Evolutionary conservation across 92 coral and sea anemone genomes (phyloP).

Genomic region (Virgularia gustaviana): DNA sequence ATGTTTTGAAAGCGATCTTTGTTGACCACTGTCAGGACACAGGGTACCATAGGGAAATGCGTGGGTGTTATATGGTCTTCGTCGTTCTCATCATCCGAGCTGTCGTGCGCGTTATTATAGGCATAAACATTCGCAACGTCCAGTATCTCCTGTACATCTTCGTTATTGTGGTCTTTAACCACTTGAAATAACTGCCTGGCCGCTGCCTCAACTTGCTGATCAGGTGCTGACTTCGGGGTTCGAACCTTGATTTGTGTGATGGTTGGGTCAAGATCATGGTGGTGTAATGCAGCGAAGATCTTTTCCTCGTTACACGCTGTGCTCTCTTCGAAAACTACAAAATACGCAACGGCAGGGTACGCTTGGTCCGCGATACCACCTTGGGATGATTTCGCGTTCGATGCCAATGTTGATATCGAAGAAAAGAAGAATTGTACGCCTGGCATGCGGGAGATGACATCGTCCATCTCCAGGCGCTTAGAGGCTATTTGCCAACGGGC

Average conservation of each 20-base stretch:
- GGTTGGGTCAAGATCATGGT: background rate
- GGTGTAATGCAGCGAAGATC: background rate
- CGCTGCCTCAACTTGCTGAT: too few species aligned
- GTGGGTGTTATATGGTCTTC: too few species aligned
- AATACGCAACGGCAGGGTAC: constrained; percentile 1
- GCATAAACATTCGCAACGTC: too few species aligned
- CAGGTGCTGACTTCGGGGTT: too few species aligned
- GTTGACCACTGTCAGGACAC: too few species aligned
- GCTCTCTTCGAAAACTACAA: background rate
- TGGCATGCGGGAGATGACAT: background rate
- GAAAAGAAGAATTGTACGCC: background rate
- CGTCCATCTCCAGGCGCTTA: background rate
- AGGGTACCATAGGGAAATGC: too few species aligned
- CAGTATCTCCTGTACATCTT: too few species aligned
- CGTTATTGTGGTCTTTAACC: background rate
- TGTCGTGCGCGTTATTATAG: too few species aligned
- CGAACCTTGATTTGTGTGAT: too few species aligned
- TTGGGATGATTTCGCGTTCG: background rate
- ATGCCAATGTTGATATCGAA: background rate
- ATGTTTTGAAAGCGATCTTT: too few species aligned
- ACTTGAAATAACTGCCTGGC: background rate
- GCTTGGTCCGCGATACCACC: background rate
- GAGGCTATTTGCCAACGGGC: background rate
- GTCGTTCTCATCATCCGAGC: too few species aligned
- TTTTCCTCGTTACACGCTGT: background rate